phyloP scores from a whole-genome alignment of 2,797 vertebrate species.

The Denticeps clupeoides region DNA sequence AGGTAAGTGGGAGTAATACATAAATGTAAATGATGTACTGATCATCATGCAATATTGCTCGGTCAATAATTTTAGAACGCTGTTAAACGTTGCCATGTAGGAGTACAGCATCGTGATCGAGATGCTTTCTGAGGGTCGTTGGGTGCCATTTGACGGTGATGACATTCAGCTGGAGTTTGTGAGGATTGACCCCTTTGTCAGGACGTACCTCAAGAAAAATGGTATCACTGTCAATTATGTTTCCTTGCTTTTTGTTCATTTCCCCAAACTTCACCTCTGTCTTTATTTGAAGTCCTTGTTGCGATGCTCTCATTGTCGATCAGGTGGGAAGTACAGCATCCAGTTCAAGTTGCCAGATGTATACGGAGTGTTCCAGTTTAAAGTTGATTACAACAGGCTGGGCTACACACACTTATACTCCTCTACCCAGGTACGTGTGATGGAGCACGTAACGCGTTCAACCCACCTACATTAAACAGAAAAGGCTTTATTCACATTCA shows the following conservation, averaged over 20 bases:
- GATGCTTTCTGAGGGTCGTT: conserved; percentile 78
- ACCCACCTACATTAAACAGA: neutral
- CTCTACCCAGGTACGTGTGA: conserved; percentile 76
- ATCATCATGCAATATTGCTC: no score
- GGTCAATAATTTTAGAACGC: neutral
- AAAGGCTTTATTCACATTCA: no score
- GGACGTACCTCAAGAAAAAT: conserved; percentile 89
- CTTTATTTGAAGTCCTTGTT: neutral
- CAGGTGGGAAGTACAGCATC: conserved; percentile 87
- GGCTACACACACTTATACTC: conserved; percentile 96
- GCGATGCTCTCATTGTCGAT: conserved; percentile 7
- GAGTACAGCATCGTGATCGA: conserved; percentile 93
- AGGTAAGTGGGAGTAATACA: neutral
- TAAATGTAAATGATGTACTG: no score
- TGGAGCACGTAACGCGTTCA: neutral
- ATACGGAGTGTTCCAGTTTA: conserved; percentile 96
- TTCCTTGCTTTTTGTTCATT: neutral
- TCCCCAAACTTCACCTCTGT: neutral
- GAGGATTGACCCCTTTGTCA: conserved; percentile 92
- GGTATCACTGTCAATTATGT: no score
- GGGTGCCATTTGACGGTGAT: conserved; percentile 88
- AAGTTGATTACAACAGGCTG: conserved; percentile 92
- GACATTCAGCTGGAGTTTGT: conserved; percentile 99
- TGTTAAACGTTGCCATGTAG: conserved; percentile 48
- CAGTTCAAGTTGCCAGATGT: conserved; percentile 91